phyloP scores from a whole-genome alignment of 2,888 invertebrate species.

The Cremastinae sp. region DNA sequence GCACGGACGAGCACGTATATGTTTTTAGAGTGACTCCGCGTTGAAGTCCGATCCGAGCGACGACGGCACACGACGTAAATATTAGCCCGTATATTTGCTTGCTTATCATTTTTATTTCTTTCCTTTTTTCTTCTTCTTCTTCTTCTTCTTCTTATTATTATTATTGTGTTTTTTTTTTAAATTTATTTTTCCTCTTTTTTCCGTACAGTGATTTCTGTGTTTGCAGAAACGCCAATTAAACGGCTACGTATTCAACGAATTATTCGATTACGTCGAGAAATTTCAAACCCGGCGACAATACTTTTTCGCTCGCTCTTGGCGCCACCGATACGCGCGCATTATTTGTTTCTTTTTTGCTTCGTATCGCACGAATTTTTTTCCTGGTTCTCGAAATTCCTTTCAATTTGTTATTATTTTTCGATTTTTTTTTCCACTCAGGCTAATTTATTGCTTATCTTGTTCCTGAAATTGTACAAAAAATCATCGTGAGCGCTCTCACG shows the following conservation, averaged over 20 bases:
- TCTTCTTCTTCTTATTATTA: not conserved
- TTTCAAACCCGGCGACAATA: not conserved
- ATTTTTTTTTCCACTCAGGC: too few species aligned
- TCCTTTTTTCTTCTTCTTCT: not conserved
- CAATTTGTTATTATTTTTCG: too few species aligned
- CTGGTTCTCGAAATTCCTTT: too few species aligned
- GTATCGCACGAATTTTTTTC: not conserved
- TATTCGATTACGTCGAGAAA: not conserved
- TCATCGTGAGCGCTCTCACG: too few species aligned
- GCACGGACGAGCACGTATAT: conserved; percentile 46
- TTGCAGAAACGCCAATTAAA: too few species aligned
- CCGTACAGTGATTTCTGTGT: not conserved
- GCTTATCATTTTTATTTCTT: conserved; percentile 38
- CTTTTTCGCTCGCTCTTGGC: too few species aligned
- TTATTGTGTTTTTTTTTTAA: not conserved
- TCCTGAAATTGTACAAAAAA: too few species aligned
- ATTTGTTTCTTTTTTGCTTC: not conserved
- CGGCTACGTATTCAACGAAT: too few species aligned
- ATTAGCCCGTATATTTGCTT: conserved; percentile 45
- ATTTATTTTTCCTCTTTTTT: not conserved
- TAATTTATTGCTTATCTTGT: too few species aligned
- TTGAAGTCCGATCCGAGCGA: conserved; percentile 50
- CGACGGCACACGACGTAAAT: conserved; percentile 60
- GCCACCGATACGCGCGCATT: not conserved
- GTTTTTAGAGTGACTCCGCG: conserved; percentile 28